A percentile compares a stretch with the other conserved stretches of the same genome.
These are phyloP conservation scores for Drosophila helvetica DNA, from an alignment of 2,888 invertebrate genomes.

Conservation along the genomic window DNA sequence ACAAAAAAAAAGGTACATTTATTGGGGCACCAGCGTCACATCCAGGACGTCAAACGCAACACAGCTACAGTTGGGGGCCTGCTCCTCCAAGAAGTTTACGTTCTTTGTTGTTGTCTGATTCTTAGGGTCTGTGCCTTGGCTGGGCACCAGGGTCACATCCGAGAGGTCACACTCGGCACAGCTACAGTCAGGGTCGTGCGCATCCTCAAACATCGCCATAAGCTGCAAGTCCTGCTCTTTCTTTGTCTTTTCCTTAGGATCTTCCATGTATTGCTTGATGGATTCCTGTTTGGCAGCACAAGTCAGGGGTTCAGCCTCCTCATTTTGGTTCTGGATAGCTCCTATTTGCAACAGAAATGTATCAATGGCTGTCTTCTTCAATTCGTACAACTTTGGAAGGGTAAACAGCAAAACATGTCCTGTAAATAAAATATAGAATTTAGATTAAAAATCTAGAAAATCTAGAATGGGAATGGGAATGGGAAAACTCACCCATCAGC, in stretches of 20 bases:
- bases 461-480: background rate
- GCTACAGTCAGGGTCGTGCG: conserved; percentile 32
- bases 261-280: background rate
- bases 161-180: conserved; percentile 30
- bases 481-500: conserved; percentile 24
- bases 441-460: background rate
- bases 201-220: conserved; percentile 24
- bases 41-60: background rate
- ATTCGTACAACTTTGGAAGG: conserved; percentile 37
- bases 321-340: background rate
- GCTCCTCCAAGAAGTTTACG: background rate
- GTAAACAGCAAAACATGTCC: conserved; percentile 32
- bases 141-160: conserved; percentile 3
- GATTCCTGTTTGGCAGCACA: background rate
- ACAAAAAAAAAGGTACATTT: background rate
- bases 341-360: conserved; percentile 15
- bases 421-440: background rate
- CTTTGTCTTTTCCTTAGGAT: background rate
- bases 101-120: background rate
- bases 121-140: background rate
- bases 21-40: background rate
- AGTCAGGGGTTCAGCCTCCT: background rate
- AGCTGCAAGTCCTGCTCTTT: conserved; percentile 8
- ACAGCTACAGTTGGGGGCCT: background rate
- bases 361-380: conserved; percentile 21